phyloP scores from a whole-genome alignment of 2,888 invertebrate species.

The Eubasilissa splendida region DNA sequence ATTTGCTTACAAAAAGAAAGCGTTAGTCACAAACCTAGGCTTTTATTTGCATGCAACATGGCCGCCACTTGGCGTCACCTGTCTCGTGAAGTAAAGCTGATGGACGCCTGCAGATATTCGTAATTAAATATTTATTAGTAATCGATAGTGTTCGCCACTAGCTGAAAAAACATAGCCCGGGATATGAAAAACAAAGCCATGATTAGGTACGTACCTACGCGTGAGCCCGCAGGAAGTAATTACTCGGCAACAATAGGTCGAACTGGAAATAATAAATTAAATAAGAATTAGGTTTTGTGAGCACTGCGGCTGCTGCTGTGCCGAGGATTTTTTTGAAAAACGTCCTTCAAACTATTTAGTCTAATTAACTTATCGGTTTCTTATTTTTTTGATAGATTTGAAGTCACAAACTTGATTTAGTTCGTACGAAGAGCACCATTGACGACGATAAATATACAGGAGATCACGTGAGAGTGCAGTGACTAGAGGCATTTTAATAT shows the following conservation, averaged over 20 bases:
- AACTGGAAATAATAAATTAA: slow-evolving; percentile 42
- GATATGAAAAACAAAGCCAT: slow-evolving; percentile 45
- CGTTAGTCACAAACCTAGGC: too few species aligned
- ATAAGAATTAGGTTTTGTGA: slow-evolving; percentile 34
- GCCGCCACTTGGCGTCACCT: slow-evolving; percentile 2
- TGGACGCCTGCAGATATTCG: slow-evolving; percentile 50
- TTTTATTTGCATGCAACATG: too few species aligned
- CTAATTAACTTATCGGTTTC: slow-evolving; percentile 7
- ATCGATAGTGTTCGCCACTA: slow-evolving; percentile 42
- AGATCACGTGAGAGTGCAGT: too few species aligned
- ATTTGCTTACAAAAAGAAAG: too few species aligned
- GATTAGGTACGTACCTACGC: slow-evolving; percentile 2
- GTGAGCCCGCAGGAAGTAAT: slow-evolving; percentile 44
- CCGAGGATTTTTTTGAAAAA: not conserved
- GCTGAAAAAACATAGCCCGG: slow-evolving; percentile 32
- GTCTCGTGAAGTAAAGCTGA: slow-evolving; percentile 1
- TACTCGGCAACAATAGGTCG: slow-evolving; percentile 41
- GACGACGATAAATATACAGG: too few species aligned
- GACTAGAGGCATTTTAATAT: too few species aligned
- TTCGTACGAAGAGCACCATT: not conserved
- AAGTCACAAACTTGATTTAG: not conserved
- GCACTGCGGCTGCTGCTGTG: slow-evolving; percentile 2
- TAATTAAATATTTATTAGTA: slow-evolving; percentile 54
- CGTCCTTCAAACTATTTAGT: slow-evolving; percentile 17
- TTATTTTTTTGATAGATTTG: slow-evolving; percentile 1